A percentile compares a stretch with the other conserved stretches of the same genome.
Evolutionary conservation across 2,888 invertebrate genomes (phyloP).

Genomic region (Ditylenchus weischeri): DNA sequence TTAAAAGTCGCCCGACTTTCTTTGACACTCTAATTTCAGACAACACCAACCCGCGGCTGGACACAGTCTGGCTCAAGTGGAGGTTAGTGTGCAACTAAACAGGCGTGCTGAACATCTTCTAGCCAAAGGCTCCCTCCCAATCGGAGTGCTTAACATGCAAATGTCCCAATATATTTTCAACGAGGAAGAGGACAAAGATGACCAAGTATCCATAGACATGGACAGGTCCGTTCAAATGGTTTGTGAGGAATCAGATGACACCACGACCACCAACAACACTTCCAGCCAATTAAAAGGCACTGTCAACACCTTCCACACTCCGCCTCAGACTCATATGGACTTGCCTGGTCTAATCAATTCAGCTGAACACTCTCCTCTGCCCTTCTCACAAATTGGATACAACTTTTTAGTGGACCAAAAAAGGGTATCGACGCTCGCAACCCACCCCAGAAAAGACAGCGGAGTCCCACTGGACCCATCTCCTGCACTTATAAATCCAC

Average conservation of each 20-base stretch:
- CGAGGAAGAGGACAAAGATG: slow-evolving; percentile 27
- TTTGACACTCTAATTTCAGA: slow-evolving; percentile 12
- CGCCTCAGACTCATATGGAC: neutral
- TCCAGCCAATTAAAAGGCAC: slow-evolving; percentile 41
- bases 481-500: neutral
- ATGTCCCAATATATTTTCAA: slow-evolving; percentile 34
- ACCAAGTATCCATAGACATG: too few species aligned
- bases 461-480: neutral
- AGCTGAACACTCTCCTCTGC: slow-evolving; percentile 20
- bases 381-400: slow-evolving; percentile 14
- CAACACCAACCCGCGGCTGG: slow-evolving; percentile 6
- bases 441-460: neutral
- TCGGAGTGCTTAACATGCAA: slow-evolving; percentile 19
- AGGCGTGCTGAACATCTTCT: slow-evolving; percentile 25
- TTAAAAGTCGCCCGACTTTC: too few species aligned
- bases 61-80: slow-evolving; percentile 19
- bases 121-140: slow-evolving; percentile 14
- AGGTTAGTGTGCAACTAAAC: slow-evolving; percentile 24
- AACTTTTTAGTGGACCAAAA: neutral
- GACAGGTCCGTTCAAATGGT: slow-evolving; percentile 47
- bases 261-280: slow-evolving; percentile 38
- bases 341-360: slow-evolving; percentile 14
- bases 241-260: slow-evolving; percentile 51
- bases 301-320: slow-evolving; percentile 15
- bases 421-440: too few species aligned